Base-by-base conservation (phyloP, 2,113 vertebrate species). In the Paracanthobrama guichenoti region DNA sequence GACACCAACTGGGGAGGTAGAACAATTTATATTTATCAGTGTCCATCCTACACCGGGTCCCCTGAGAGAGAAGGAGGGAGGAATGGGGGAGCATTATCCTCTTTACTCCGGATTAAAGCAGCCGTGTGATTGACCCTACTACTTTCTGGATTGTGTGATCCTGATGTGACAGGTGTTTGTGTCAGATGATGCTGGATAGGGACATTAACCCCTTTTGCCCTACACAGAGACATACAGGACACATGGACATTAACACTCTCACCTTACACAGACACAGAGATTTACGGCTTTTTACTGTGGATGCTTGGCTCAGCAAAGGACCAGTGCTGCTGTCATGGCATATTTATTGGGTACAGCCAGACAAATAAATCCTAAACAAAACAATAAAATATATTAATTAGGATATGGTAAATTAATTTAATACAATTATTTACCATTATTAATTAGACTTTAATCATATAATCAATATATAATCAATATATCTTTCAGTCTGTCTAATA, bases 1-100 rank as follows among this genome's bases (percentile, higher is more conserved):
- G 44, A 22, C 60, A 66, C 62, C 78, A 66, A n/a, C 26, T 4
- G 26, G 78, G 42, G 78, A 80, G 16, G 24, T 24, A 28, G 60
- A 53, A 81, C 66, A 82, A 71, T 71, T 53, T 55, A 55, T 71
- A 82, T 53, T 66, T 82, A 82, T 71, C 46, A 71, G 26, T 82
- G 50, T 50, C 50, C 66, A 71, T 55, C 66, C 66, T 71, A 53
- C 57, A 71, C 20, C 20, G 22, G 28, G 12, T 31, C 66, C 42
- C 75, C 78, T 1, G 14, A 35, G 79, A 28, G 22, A 71, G 66
- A 57, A 26, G 28, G 48, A 69, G 28, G 24, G 79, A 50, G 46
- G 64, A 7, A 67, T 39, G 31, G 26, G 26, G 26, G 48, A 57
- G 11, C 50, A 82, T 82, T 82, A 82, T 82, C 79, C 64, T 79